Evolutionary conservation across 2,797 vertebrate genomes (phyloP), one percentile per base, ranked within the genome.

Genomic region (Darevskia mixta): DNA sequence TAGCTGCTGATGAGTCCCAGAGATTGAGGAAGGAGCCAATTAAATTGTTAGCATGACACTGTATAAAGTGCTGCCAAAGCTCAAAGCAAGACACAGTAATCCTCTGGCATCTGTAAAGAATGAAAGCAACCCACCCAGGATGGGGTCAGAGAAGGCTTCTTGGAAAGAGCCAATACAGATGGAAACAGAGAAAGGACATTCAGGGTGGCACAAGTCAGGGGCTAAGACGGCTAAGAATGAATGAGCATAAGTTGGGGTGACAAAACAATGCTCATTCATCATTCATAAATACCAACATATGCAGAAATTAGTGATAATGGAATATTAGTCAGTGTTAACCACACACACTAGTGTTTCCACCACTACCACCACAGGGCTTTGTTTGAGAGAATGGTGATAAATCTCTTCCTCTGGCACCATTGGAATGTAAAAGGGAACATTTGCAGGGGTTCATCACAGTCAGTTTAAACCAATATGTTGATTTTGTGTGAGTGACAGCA

Each of bases 31-130:
- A 71, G 29, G 64, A 29, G 45, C 61, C 81, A 79, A 71, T 79
- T 79, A 86, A 86, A 55, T 80, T 71, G 64, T 86, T 79, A 80
- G 79, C 75, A 66, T 86, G 86, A 61, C 43, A 78, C 84, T 78
- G 11, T 78, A 67, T 67, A 78, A 78, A 87, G n/a, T 32, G 3
- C 73, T 86, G 75, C 75, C 58, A 86, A 77, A 77, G 55, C 58
- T 77, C 72, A 85, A 85, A 76, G 55, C 72, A 64, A 78, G 38
- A 41, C 64, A 73, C 38, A 64, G 17, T 85, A 85, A 85, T 85
- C 58, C 58, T 78, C 75, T 78, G 84, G 27, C 75, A 86, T 86
- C 84, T 86, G 38, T 86, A 79, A 86, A 69, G n/a, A 86, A 86
- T 79, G 41, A 86, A 86, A 43, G 64, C 64, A 86, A 79, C 64